Conservation (phyloP, 2,888 invertebrate species). For the Chrysomela aeneicollis region DNA sequence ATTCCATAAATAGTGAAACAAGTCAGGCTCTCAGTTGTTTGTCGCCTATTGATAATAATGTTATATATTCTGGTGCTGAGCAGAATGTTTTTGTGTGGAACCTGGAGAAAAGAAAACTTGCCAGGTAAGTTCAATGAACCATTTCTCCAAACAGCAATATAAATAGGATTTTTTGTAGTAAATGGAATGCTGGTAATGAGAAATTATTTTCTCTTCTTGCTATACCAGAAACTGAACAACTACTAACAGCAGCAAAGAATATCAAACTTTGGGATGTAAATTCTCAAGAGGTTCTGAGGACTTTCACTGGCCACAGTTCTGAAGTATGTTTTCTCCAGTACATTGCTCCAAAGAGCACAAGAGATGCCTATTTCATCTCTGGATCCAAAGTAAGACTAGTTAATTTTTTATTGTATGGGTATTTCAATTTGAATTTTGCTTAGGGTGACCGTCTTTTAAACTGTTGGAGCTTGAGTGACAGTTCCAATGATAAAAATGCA, state of each 20-base stretch:
- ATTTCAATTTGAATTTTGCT: background rate
- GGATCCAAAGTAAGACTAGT: constrained; percentile 57
- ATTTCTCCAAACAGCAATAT: background rate
- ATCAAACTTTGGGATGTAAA: constrained; percentile 73
- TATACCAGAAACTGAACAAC: constrained; percentile 63
- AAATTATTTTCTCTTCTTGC: constrained; percentile 69
- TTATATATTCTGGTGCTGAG: constrained; percentile 66
- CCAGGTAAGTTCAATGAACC: constrained; percentile 58
- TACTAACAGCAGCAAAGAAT: constrained; percentile 59
- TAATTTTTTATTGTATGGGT: background rate
- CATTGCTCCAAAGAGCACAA: constrained; percentile 49
- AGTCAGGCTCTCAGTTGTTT: constrained; percentile 60
- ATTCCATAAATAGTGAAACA: constrained; percentile 63
- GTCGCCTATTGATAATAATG: constrained; percentile 67
- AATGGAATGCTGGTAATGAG: constrained; percentile 72
- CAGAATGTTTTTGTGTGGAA: constrained; percentile 68
- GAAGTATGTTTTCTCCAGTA: constrained; percentile 64
- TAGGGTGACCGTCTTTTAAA: constrained; percentile 61
- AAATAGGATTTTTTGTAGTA: constrained; percentile 55
- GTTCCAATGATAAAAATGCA: constrained; percentile 62
- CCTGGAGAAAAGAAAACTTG: constrained; percentile 62
- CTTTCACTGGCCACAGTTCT: constrained; percentile 71
- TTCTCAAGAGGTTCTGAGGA: constrained; percentile 67
- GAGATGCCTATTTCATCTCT: constrained; percentile 61
- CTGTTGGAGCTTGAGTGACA: constrained; percentile 63